Evolutionary conservation across 2,888 invertebrate genomes (phyloP), one percentile per base, ranked within the genome.

Genomic region (Nephrotoma appendiculata): DNA sequence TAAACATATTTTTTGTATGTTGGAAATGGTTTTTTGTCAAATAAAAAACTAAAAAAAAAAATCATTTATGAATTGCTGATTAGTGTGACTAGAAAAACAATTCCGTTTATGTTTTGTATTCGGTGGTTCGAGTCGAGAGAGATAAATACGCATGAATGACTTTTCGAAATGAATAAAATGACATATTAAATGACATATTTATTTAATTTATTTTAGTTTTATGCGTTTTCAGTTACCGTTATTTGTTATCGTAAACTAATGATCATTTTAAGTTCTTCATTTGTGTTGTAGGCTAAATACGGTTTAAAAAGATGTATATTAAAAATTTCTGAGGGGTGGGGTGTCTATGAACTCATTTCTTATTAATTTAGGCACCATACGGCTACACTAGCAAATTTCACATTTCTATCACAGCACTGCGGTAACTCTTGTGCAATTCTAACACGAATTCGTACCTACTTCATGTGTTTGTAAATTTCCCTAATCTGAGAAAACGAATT

Each of bases 81-180:
- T 84, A 84, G 84, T 84, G 84, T 84, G 84, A 84, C 84, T 84
- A 84, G 84, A 84, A 84, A 84, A 42, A 71, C 71, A 71, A 71
- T 71, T 31, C 71, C 9, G 71, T 31, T 71, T 31, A 31, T 31
- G 19, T 71, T 31, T 31, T 31, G 31, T 31, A 31, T 31, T 31
- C 31, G 31, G 31, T 31, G 31, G 31, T 31, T 71, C 41, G 43
- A 84, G 43, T 42, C 43, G 43, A 84, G 15, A 84, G 43, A 84
- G 84, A 84, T 84, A 84, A 84, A 41, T 43, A 84, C 84, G 43
- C 84, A 84, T 84, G 84, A 84, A 84, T 84, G 84, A 84, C 12
- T 84, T 84, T 84, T 84, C 43, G 41, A 71, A 71, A 71, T 71
- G 57, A 57, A 19, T 57, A 57, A 19, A 57, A 57, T 57, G 71